These are phyloP conservation scores for Zaprionus nigranus DNA, from an alignment of 1,140 invertebrate species.

Conservation along the genomic window DNA sequence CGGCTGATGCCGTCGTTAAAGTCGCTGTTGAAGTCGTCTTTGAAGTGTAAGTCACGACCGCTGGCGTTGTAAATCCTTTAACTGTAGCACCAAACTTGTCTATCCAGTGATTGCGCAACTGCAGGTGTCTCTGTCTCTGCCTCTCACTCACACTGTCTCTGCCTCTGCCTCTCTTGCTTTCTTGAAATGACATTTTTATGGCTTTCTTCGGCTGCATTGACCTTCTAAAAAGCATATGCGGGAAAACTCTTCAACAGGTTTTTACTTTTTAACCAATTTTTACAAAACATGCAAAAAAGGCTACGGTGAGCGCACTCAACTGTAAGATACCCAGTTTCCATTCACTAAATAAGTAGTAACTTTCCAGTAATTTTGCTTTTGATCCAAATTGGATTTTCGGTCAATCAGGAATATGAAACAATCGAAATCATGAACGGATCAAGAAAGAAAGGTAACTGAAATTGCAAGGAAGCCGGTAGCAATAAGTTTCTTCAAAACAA, in stretches of 20 bases:
- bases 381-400: neutral
- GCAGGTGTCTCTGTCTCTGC: slow-evolving; percentile 11
- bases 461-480: too few relatives aligned
- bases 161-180: slow-evolving; percentile 11
- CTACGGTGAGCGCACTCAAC: neutral
- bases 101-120: slow-evolving; percentile 71
- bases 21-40: slow-evolving; percentile 29
- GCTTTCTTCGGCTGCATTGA: slow-evolving; percentile 80
- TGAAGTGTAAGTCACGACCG: slow-evolving; percentile 18
- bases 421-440: neutral
- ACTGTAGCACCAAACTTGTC: slow-evolving; percentile 79
- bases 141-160: slow-evolving; percentile 5
- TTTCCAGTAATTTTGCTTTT: neutral
- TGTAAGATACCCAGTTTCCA: slow-evolving; percentile 40
- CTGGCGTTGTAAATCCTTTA: slow-evolving; percentile 64
- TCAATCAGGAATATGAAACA: neutral
- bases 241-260: slow-evolving; percentile 76
- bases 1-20: slow-evolving; percentile 19
- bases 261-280: slow-evolving; percentile 46
- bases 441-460: neutral
- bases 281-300: slow-evolving; percentile 4
- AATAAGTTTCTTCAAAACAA: too few relatives aligned
- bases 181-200: slow-evolving; percentile 68
- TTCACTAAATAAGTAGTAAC: neutral
- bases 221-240: slow-evolving; percentile 65